These are phyloP conservation scores for Dioctria rufipes DNA, from an alignment of 2,888 invertebrate species.

Conservation along the genomic window DNA sequence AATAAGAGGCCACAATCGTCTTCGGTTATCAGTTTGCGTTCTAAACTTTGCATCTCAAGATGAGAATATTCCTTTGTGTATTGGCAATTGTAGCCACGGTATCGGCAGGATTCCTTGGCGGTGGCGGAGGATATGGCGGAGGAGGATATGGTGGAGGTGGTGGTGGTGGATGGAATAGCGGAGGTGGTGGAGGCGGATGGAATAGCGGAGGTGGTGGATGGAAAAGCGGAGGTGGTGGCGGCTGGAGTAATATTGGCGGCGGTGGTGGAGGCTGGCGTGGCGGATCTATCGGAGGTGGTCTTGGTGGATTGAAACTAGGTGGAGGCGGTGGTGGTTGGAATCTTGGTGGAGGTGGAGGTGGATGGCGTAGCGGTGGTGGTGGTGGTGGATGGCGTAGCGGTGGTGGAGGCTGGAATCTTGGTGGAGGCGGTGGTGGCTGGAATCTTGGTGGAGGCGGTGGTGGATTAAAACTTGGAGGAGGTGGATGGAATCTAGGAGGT, in stretches of 20 bases:
- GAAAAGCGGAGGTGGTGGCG: slow-evolving; percentile 21
- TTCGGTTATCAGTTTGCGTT: slow-evolving; percentile 35
- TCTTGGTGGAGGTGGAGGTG: slow-evolving; percentile 68
- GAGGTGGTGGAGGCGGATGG: slow-evolving; percentile 30
- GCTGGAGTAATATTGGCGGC: slow-evolving; percentile 9
- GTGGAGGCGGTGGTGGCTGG: slow-evolving; percentile 65
- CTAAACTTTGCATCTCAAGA: slow-evolving; percentile 37
- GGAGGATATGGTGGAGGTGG: slow-evolving; percentile 14
- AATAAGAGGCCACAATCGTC: slow-evolving; percentile 36
- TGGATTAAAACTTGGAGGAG: slow-evolving; percentile 55
- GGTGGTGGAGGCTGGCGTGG: slow-evolving; percentile 22
- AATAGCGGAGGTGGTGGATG: slow-evolving; percentile 36
- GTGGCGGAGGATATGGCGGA: slow-evolving; percentile 37
- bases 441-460: slow-evolving; percentile 57
- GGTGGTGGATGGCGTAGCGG: slow-evolving; percentile 71
- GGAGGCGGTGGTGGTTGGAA: slow-evolving; percentile 65
- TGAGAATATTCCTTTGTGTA: slow-evolving; percentile 45
- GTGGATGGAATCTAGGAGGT: slow-evolving; percentile 27
- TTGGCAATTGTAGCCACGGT: slow-evolving; percentile 45
- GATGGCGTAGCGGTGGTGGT: slow-evolving; percentile 22
- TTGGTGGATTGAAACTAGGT: slow-evolving; percentile 53
- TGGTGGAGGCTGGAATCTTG: not conserved
- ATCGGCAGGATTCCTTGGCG: slow-evolving; percentile 47
- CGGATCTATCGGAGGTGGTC: slow-evolving; percentile 13
- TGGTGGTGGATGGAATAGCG: slow-evolving; percentile 1